Conservation (phyloP, 2,113 vertebrate genomes). For the Cyanoderma ruficeps region DNA sequence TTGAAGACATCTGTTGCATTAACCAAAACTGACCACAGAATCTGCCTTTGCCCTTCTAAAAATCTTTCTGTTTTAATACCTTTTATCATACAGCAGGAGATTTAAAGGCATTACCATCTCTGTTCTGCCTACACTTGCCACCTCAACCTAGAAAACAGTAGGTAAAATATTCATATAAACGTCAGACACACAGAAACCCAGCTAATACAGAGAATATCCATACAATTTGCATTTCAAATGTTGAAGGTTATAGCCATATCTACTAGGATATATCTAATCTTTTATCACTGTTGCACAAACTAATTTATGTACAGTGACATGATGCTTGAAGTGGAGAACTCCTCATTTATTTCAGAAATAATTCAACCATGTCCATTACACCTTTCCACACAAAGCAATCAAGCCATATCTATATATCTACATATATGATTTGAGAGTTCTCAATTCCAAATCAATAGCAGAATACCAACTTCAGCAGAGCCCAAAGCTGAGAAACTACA, state of each 20-base stretch:
- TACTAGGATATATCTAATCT: background rate
- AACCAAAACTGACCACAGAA: background rate
- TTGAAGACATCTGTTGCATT: background rate
- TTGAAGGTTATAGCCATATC: background rate
- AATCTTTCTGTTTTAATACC: background rate
- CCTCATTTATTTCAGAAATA: background rate
- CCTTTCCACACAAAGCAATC: background rate
- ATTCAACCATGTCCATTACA: background rate
- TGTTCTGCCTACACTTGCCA: background rate
- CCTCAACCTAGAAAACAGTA: background rate
- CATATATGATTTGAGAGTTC: background rate
- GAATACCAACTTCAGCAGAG: background rate
- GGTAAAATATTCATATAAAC: background rate
- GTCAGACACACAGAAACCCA: background rate
- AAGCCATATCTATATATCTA: background rate
- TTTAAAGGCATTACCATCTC: background rate
- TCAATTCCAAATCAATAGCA: background rate
- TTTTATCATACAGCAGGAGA: background rate
- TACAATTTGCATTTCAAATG: background rate
- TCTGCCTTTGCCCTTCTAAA: background rate
- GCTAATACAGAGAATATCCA: background rate
- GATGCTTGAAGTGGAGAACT: background rate
- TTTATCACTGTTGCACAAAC: background rate
- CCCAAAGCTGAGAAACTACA: slow-evolving; percentile 34
- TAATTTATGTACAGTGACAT: background rate